Conservation (phyloP, 2,113 vertebrate species). For the Sphyrna mokarran region DNA sequence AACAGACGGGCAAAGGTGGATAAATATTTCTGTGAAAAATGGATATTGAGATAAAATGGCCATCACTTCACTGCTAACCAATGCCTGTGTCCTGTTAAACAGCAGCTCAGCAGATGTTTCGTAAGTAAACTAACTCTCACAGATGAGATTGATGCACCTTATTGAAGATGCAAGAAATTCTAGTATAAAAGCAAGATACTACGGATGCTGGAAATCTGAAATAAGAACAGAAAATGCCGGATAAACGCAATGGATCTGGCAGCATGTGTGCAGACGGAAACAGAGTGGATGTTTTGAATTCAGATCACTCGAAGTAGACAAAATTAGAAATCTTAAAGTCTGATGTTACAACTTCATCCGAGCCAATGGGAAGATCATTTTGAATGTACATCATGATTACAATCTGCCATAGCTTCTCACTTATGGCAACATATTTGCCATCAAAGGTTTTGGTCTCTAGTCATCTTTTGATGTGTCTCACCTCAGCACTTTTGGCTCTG, state of each 20-base stretch:
- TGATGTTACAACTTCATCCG: background rate
- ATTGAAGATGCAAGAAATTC: background rate
- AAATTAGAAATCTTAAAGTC: background rate
- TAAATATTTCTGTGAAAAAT: background rate
- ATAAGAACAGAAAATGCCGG: no score
- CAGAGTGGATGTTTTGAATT: no score
- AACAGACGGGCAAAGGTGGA: background rate
- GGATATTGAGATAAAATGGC: background rate
- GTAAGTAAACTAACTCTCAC: background rate
- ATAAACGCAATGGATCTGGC: no score
- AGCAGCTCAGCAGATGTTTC: background rate
- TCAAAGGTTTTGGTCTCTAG: background rate
- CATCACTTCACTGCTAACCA: background rate
- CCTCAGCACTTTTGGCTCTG: background rate
- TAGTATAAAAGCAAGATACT: no score
- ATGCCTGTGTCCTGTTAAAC: background rate
- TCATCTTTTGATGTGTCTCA: background rate
- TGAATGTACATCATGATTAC: background rate
- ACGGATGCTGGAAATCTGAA: no score
- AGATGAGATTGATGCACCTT: no score
- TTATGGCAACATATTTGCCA: background rate
- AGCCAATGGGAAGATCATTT: background rate
- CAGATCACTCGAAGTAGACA: no score
- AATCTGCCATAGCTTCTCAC: background rate
- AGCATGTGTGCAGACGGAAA: no score